A percentile compares a stretch with the other conserved stretches of the same genome.
These are phyloP conservation scores for Microchirus variegatus DNA, from an alignment of 2,797 vertebrate species.

Conservation along the genomic window DNA sequence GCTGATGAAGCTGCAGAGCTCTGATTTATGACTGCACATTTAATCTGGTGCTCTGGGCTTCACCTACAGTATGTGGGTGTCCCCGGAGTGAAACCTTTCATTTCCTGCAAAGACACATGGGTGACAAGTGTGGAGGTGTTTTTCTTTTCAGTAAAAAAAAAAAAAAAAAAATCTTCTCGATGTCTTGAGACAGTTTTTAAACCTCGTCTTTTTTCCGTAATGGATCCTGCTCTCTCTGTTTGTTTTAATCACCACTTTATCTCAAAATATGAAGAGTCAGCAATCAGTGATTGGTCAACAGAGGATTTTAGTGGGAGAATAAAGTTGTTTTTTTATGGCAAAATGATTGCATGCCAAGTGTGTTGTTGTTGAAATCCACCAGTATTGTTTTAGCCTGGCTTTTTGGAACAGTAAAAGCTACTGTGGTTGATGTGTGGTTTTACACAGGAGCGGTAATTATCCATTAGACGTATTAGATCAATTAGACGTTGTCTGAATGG, in stretches of 20 bases:
- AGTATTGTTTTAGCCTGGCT: slow-evolving; percentile 47
- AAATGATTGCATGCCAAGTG: slow-evolving; percentile 36
- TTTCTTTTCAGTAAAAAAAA: slow-evolving; percentile 20
- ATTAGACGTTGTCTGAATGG: slow-evolving; percentile 41
- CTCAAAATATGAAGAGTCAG: slow-evolving; percentile 52
- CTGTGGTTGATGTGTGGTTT: slow-evolving; percentile 64
- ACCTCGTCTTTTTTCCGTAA: slow-evolving; percentile 28
- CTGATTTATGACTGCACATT: slow-evolving; percentile 71
- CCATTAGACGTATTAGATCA: slow-evolving; percentile 63
- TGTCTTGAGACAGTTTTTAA: slow-evolving; percentile 20
- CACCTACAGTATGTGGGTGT: slow-evolving; percentile 61
- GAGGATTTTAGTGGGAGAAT: slow-evolving; percentile 53
- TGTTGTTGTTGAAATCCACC: background rate
- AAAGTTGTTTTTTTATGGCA: slow-evolving; percentile 41
- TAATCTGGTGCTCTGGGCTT: slow-evolving; percentile 41
- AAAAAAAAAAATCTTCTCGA: slow-evolving; percentile 3
- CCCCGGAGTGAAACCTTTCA: slow-evolving; percentile 45
- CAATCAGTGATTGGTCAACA: slow-evolving; percentile 38
- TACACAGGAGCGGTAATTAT: slow-evolving; percentile 55
- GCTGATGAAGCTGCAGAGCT: slow-evolving; percentile 57
- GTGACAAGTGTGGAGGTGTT: slow-evolving; percentile 27
- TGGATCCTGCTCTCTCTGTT: slow-evolving; percentile 28
- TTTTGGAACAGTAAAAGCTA: slow-evolving; percentile 63
- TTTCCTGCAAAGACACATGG: slow-evolving; percentile 63
- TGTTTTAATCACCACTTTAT: slow-evolving; percentile 63